Evolutionary conservation across 2,113 vertebrate genomes (phyloP), one percentile per base, ranked within the genome.

Genomic region (human (Homo sapiens)): DNA sequence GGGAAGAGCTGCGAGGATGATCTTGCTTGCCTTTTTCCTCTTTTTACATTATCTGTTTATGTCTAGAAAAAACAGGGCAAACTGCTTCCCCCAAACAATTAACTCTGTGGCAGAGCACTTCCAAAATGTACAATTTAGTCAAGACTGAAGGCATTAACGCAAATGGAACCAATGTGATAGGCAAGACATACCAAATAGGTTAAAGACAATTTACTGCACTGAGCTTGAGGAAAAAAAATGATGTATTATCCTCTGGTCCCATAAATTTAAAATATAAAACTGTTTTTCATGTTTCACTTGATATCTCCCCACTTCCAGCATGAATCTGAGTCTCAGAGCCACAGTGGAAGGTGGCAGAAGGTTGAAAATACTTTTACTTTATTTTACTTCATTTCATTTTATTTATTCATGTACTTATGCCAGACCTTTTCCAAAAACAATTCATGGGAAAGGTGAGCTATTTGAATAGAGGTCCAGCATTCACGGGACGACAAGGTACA

Each of bases 231-330:
- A 12, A 25, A 76, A 20, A 40, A 23, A n/a, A 61, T 96, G 97
- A 97, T 94, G 6, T 57, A 93, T 92, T 64, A 73, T 45, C 75
- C 92, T 70, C 68, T 30, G 3, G 75, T 32, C 86, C 79, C 97
- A 88, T 97, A 96, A 96, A 96, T 97, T 96, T 92, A 90, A 97
- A 97, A 93, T 92, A 95, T 68, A 85, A 97, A 95, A 97, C 96
- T 97, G 97, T 97, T 97, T 97, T 97, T 96, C 97, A 97, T 97
- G 97, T 97, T 95, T 97, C 93, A 96, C 57, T 72, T 68, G 90
- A 25, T 93, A 90, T 97, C 97, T 97, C 32, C 78, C 35, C 35
- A 52, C 94, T 75, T 48, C 8, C 83, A 18, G 93, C 93, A 97
- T 98, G 93, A 97, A 97, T 97, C 93, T 92, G 92, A 66, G 3